Evolutionary conservation across 2,797 vertebrate genomes (phyloP).

Genomic region (Enteromius viviparus): DNA sequence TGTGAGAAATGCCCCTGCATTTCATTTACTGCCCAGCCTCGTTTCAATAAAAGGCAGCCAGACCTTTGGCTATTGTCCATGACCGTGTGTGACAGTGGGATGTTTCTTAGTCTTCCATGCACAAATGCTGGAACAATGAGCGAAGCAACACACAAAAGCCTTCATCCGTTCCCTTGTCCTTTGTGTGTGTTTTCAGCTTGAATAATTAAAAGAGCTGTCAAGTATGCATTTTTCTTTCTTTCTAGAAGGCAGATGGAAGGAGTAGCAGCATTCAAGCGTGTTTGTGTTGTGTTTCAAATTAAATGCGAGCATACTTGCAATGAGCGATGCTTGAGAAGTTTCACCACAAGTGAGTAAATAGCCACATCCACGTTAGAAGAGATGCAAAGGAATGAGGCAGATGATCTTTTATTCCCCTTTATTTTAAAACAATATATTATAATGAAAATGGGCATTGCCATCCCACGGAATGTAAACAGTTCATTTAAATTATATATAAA

Average conservation of each 20-base stretch:
- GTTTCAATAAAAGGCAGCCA: slow-evolving; percentile 40
- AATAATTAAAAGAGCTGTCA: slow-evolving; percentile 54
- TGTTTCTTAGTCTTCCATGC: slow-evolving; percentile 54
- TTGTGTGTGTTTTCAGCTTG: slow-evolving; percentile 49
- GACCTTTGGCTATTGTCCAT: slow-evolving; percentile 56
- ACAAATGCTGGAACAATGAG: slow-evolving; percentile 59
- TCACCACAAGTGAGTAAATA: background rate
- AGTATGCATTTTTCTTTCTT: slow-evolving; percentile 48
- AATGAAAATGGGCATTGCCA: slow-evolving; percentile 70
- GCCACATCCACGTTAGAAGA: slow-evolving; percentile 6
- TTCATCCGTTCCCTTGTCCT: slow-evolving; percentile 59
- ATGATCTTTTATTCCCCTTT: slow-evolving; percentile 57
- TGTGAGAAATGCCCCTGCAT: slow-evolving; percentile 61
- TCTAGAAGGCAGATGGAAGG: slow-evolving; percentile 41
- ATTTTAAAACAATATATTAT: slow-evolving; percentile 82
- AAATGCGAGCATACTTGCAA: background rate
- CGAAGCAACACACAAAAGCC: slow-evolving; percentile 54
- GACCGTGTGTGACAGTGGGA: slow-evolving; percentile 60
- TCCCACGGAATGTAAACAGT: slow-evolving; percentile 79
- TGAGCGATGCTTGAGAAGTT: background rate
- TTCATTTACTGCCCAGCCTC: slow-evolving; percentile 50
- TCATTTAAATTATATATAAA: slow-evolving; percentile 78
- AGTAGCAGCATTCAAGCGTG: slow-evolving; percentile 2
- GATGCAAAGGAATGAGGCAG: background rate
- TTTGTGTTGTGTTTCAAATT: slow-evolving; percentile 17